phyloP scores from a whole-genome alignment of 1,140 invertebrate genomes.

The Sitobion miscanthi region DNA sequence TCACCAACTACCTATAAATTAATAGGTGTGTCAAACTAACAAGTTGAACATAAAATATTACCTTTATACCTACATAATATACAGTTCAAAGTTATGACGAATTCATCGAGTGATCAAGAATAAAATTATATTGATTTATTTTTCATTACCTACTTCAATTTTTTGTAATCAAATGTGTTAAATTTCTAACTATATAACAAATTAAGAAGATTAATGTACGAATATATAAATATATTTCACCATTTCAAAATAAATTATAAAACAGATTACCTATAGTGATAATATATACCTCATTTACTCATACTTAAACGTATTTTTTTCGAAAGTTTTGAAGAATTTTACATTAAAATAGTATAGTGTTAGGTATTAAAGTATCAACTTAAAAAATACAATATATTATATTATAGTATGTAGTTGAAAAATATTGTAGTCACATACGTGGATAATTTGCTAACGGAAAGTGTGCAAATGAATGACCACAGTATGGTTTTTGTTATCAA shows the following conservation, averaged over 20 bases:
- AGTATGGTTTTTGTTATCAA: slow-evolving; percentile 7
- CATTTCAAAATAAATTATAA: neutral
- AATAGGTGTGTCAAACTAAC: slow-evolving; percentile 17
- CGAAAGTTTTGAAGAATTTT: neutral
- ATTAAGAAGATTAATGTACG: neutral
- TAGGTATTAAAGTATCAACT: neutral
- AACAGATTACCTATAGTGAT: neutral
- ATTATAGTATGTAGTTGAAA: neutral
- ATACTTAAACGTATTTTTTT: neutral
- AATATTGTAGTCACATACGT: neutral
- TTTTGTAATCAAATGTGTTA: neutral
- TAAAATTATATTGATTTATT: neutral
- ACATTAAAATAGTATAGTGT: neutral
- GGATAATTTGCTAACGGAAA: slow-evolving; percentile 2
- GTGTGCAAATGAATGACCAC: neutral
- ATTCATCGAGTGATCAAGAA: neutral
- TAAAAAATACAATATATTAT: neutral
- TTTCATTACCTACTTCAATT: neutral
- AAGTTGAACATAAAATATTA: slow-evolving; percentile 6
- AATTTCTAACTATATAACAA: neutral
- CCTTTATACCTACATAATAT: neutral
- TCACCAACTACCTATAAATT: neutral
- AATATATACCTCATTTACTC: neutral
- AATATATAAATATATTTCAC: neutral
- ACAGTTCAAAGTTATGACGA: neutral